phyloP scores from a whole-genome alignment of 2,888 invertebrate genomes.

The Trichacis sp. region DNA sequence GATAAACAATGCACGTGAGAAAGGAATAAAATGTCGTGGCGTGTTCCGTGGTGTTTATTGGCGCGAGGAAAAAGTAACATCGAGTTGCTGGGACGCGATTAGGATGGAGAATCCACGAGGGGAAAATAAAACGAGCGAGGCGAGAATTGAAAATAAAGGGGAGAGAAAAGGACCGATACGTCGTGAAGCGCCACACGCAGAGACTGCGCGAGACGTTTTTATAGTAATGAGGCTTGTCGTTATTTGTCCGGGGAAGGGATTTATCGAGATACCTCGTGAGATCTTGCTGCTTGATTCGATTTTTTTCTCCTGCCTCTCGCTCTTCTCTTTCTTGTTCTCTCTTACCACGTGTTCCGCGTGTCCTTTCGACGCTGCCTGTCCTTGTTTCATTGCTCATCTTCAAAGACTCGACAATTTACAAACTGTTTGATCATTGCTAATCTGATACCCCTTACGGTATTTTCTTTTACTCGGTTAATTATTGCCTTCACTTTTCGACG shows the following conservation, averaged over 20 bases:
- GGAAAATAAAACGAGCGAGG: slow-evolving; percentile 12
- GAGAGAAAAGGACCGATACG: slow-evolving; percentile 36
- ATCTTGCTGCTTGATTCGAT: slow-evolving; percentile 55
- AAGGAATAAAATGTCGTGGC: slow-evolving; percentile 23
- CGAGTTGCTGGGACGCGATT: slow-evolving; percentile 40
- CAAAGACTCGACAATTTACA: slow-evolving; percentile 13
- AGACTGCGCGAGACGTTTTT: slow-evolving; percentile 54
- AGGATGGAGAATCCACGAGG: slow-evolving; percentile 30
- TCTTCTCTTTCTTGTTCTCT: slow-evolving; percentile 20
- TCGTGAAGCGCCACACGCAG: slow-evolving; percentile 40
- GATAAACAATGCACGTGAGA: slow-evolving; percentile 12
- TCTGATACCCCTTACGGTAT: neutral
- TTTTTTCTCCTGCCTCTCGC: slow-evolving; percentile 35
- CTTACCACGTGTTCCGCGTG: slow-evolving; percentile 25
- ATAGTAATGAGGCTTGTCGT: slow-evolving; percentile 69
- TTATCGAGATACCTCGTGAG: slow-evolving; percentile 57
- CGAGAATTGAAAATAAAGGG: slow-evolving; percentile 21
- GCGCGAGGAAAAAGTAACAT: slow-evolving; percentile 27
- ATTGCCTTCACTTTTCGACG: too few relatives aligned
- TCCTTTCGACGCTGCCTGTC: slow-evolving; percentile 23
- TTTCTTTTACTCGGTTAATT: too few relatives aligned
- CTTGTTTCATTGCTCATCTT: slow-evolving; percentile 21
- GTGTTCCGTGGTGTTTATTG: slow-evolving; percentile 38
- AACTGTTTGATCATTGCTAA: slow-evolving; percentile 4
- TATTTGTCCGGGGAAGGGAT: slow-evolving; percentile 65